Evolutionary conservation across 1,140 invertebrate species (phyloP), one percentile per base, ranked within the genome.

Genomic region (Lepidurus packardi): DNA sequence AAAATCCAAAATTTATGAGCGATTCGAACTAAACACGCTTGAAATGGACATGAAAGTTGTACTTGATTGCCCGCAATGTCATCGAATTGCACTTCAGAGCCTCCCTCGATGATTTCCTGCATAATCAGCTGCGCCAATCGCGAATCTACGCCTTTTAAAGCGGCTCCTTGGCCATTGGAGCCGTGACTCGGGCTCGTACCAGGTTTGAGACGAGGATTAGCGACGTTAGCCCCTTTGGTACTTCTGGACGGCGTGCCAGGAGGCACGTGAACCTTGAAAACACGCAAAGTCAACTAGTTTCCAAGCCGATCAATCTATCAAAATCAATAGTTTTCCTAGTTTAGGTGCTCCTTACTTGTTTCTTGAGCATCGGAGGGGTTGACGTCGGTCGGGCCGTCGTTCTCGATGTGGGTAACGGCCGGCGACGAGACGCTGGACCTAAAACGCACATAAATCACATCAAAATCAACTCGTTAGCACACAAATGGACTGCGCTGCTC

Each of bases 71-170:
- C 75, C 77, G 88, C 88, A 76, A 90, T 87, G 81, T 89, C 88
- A 81, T 86, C 84, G 88, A 89, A 90, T 11, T 82, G 81, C 13
- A 89, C 79, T 73, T 82, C 80, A n/a, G 85, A 84, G 21, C 83
- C 84, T 79, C 85, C 83, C 79, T 87, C 86, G 84, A 89, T 87
- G 77, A 89, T 87, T 84, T 82, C 79, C 47, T 79, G 77, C 10
- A 82, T 74, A 73, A 81, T 81, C n/a, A 81, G 77, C 34, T 78
- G 76, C 73, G 77, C 79, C 74, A 89, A 87, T 75, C 87, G 86
- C 42, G 85, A 83, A 78, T 89, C 88, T 78, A 80, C 79, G 11
- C 79, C 79, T 73, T 80, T 80, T 5, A 80, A 34, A 11, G 41
- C 42, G 6, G 78, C 11, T 21, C 42, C 24, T 74, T 42, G 53